Percentiles rank a stretch among this genome's conserved stretches.
phyloP scores from a whole-genome alignment of 2,797 vertebrate species.

The Danio tinwini region DNA sequence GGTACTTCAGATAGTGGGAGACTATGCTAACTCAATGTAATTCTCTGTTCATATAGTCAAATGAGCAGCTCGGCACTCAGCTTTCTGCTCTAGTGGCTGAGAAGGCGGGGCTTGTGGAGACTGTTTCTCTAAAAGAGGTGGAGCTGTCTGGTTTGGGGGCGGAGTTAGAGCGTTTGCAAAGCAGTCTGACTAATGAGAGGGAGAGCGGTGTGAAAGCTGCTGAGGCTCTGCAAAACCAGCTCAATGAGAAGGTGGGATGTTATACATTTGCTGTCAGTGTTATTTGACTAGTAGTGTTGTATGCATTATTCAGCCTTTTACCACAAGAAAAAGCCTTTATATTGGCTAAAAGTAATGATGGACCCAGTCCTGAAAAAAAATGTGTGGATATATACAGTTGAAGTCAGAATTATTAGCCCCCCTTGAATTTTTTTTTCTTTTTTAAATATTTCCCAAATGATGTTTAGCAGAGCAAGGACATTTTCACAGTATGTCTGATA shows the following conservation, averaged over 20 bases:
- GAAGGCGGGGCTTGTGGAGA: conserved; percentile 74
- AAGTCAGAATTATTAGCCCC: too few species aligned
- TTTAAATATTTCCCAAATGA: too few species aligned
- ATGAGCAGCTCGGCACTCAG: conserved; percentile 70
- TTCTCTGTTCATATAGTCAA: conserved; percentile 67
- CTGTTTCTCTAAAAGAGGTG: conserved; percentile 70
- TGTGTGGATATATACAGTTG: too few species aligned
- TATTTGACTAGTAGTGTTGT: background rate
- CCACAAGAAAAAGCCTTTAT: background rate
- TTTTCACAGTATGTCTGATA: too few species aligned
- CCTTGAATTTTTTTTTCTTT: too few species aligned
- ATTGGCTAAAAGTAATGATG: too few species aligned
- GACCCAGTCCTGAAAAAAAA: too few species aligned
- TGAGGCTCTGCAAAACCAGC: conserved; percentile 75
- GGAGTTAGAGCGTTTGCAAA: conserved; percentile 79
- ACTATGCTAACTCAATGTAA: background rate
- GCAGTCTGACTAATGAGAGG: conserved; percentile 71
- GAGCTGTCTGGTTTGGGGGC: conserved; percentile 71
- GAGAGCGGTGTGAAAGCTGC: conserved; percentile 72
- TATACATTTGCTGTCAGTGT: background rate
- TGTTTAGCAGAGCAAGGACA: too few species aligned
- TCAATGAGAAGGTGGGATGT: conserved; percentile 82
- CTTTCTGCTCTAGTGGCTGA: conserved; percentile 79
- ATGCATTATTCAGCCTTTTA: background rate
- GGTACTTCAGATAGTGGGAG: background rate